Percentiles rank a stretch among this genome's conserved stretches.
Conservation (phyloP, 2,797 vertebrate genomes). For the Carcharodon carcharias region DNA sequence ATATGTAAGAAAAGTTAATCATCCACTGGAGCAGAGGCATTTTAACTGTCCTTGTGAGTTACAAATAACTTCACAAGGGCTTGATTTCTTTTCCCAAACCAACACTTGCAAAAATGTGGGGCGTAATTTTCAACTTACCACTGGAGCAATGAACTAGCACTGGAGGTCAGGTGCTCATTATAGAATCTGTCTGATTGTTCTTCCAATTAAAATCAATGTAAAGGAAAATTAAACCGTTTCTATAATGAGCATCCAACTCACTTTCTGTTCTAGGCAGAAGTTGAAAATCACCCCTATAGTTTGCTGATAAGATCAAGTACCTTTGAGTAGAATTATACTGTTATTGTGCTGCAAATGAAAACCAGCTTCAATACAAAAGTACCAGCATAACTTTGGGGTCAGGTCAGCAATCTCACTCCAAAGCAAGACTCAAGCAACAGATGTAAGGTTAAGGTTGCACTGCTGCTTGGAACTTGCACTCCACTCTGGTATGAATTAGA, state of each 20-base stretch:
- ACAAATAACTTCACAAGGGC: not conserved
- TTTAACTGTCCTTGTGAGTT: not conserved
- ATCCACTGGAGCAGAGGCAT: not conserved
- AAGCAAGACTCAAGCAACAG: not conserved
- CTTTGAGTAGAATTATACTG: not conserved
- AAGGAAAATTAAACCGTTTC: not conserved
- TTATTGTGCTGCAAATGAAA: not conserved
- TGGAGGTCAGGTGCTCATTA: not conserved
- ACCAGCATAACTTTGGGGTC: too few species aligned
- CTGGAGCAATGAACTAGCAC: not conserved
- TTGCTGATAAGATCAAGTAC: not conserved
- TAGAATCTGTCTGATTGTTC: not conserved
- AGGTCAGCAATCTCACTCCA: not conserved
- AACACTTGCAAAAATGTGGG: not conserved
- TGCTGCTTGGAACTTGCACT: not conserved
- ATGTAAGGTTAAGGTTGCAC: not conserved
- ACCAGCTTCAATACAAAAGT: not conserved
- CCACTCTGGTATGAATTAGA: not conserved
- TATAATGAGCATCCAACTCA: not conserved
- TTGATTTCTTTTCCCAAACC: not conserved
- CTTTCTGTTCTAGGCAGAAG: not conserved
- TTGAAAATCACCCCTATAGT: not conserved
- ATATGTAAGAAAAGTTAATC: not conserved
- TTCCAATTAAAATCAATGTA: not conserved
- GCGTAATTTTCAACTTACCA: not conserved